Evolutionary conservation across 2,797 vertebrate genomes (phyloP).

Genomic region (Gadopsis bispinosus): DNA sequence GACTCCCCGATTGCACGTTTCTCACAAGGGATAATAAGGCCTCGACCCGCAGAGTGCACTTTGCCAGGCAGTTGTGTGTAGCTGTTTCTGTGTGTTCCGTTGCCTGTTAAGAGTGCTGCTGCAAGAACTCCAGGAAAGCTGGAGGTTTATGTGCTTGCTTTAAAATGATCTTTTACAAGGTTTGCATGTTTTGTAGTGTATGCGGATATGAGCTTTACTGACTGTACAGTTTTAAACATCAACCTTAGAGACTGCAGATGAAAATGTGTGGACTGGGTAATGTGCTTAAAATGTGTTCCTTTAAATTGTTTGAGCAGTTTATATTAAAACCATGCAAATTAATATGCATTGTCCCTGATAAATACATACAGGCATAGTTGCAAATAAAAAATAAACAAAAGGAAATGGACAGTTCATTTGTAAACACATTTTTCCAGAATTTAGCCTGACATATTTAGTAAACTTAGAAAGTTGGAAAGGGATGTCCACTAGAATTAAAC

Average conservation of each 20-base stretch:
- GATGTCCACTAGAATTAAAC: slow-evolving; percentile 22
- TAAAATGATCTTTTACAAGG: background rate
- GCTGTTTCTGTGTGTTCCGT: slow-evolving; percentile 22
- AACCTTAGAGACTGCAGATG: background rate
- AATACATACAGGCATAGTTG: background rate
- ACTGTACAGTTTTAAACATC: background rate
- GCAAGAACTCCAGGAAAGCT: background rate
- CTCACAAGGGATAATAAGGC: slow-evolving; percentile 49
- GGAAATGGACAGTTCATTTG: background rate
- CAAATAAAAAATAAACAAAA: background rate
- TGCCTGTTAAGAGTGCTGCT: slow-evolving; percentile 22
- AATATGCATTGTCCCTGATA: background rate
- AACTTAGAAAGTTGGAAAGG: background rate
- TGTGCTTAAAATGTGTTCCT: too few species aligned
- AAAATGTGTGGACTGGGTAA: background rate
- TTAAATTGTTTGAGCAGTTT: too few species aligned
- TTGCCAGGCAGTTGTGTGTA: slow-evolving; percentile 14
- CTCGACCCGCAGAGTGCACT: slow-evolving; percentile 40
- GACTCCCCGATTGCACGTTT: slow-evolving; percentile 57
- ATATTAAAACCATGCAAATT: background rate
- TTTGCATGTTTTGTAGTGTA: background rate
- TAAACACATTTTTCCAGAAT: background rate
- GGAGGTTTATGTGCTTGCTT: background rate
- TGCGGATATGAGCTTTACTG: background rate
- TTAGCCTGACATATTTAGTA: background rate